These are phyloP conservation scores for Thripadectes ignobilis DNA, from an alignment of 2,797 vertebrate genomes.

Conservation along the genomic window DNA sequence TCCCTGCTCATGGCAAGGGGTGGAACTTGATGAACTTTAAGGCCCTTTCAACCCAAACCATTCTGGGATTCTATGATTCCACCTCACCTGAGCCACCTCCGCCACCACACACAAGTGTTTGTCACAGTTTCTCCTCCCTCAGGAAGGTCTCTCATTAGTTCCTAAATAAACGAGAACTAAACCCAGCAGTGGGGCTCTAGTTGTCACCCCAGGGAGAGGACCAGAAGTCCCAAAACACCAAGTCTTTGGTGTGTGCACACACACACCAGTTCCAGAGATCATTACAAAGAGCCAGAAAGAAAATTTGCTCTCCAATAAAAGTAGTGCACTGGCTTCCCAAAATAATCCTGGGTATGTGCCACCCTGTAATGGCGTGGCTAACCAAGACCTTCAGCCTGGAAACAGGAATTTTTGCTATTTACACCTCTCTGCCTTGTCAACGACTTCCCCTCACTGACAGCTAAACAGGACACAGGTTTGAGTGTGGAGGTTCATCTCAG, in stretches of 20 bases:
- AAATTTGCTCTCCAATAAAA: background rate
- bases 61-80: background rate
- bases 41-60: background rate
- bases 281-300: background rate
- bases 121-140: fast-evolving
- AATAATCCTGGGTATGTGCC: background rate
- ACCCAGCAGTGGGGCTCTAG: background rate
- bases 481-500: fast-evolving
- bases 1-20: background rate
- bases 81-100: background rate
- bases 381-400: background rate
- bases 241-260: fast-evolving
- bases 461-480: fast-evolving
- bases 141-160: background rate
- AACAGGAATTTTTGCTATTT: background rate
- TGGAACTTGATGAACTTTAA: background rate
- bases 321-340: background rate
- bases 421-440: background rate
- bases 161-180: background rate
- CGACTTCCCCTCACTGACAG: background rate
- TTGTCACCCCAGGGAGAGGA: background rate
- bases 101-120: background rate
- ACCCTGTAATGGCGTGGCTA: background rate
- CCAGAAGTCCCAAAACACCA: background rate
- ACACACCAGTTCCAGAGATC: background rate